Evolutionary conservation across 2,888 invertebrate species (phyloP).

Genomic region (Boloria selene): DNA sequence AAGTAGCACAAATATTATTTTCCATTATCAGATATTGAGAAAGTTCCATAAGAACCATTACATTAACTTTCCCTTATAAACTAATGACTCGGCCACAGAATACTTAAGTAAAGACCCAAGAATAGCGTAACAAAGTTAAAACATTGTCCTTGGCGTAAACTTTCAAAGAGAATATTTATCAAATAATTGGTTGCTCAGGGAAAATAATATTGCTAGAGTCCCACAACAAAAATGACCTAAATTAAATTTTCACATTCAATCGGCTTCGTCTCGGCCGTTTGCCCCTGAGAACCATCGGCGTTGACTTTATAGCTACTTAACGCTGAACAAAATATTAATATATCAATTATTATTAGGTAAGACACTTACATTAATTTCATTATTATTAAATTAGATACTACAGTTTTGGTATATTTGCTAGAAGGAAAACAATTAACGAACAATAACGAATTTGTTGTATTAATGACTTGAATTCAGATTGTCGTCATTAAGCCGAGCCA

Average conservation of each 20-base stretch:
- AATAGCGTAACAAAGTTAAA: conserved; percentile 26
- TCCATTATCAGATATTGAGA: conserved; percentile 20
- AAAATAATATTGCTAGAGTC: conserved; percentile 66
- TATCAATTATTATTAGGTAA: conserved; percentile 2
- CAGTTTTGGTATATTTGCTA: too few relatives aligned
- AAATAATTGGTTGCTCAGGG: conserved; percentile 47
- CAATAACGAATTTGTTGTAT: conserved; percentile 29
- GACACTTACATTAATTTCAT: not conserved
- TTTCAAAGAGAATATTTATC: conserved; percentile 40
- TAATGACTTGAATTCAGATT: conserved; percentile 42
- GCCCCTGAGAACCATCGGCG: conserved; percentile 69
- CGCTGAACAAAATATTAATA: conserved; percentile 3
- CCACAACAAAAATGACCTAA: conserved; percentile 73
- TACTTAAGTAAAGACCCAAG: conserved; percentile 25
- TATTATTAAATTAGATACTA: too few relatives aligned
- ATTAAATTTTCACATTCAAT: conserved; percentile 80
- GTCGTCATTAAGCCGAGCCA: conserved; percentile 56
- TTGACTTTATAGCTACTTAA: conserved; percentile 45
- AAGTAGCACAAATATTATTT: conserved; percentile 4
- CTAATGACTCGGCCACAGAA: conserved; percentile 20
- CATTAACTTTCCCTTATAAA: conserved; percentile 24
- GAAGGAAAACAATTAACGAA: conserved; percentile 20
- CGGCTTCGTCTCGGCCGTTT: conserved; percentile 61
- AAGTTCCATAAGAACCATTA: conserved; percentile 14
- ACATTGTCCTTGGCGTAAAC: conserved; percentile 23